These are phyloP conservation scores for Saguinus midas DNA, from an alignment of 2,113 vertebrate species.

Conservation along the genomic window DNA sequence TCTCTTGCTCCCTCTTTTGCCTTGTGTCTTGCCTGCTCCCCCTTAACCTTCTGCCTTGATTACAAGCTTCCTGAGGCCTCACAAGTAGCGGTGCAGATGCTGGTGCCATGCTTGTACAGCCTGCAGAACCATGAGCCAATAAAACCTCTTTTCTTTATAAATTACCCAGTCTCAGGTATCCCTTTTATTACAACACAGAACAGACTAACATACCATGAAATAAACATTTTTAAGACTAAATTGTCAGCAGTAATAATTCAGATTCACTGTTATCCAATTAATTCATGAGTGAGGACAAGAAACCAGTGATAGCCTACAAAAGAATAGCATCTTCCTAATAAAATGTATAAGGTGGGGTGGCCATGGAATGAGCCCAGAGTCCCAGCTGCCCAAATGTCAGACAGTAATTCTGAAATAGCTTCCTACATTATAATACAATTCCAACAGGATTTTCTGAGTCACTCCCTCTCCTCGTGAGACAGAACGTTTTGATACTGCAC, in stretches of 20 bases:
- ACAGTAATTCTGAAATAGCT: background rate
- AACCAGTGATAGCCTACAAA: background rate
- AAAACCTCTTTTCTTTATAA: too few species aligned
- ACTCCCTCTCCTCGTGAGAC: background rate
- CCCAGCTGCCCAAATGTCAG: background rate
- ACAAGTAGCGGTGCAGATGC: too few species aligned
- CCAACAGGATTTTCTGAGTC: slow-evolving; percentile 29
- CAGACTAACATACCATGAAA: background rate
- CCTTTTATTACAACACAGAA: too few species aligned
- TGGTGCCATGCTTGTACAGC: too few species aligned
- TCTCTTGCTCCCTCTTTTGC: too few species aligned
- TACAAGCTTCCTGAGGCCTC: too few species aligned
- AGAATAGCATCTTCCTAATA: background rate
- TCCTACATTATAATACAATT: background rate
- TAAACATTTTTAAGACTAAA: background rate
- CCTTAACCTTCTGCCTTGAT: too few species aligned
- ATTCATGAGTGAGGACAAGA: background rate
- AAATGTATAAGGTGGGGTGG: background rate
- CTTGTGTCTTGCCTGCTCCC: too few species aligned
- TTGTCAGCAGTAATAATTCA: background rate
- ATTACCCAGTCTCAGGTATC: too few species aligned
- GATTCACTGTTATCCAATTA: background rate
- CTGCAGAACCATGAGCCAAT: too few species aligned
- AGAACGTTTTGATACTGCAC: slow-evolving; percentile 7
- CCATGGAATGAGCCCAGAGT: background rate